These are phyloP conservation scores for Peribatodes rhomboidaria DNA, from an alignment of 2,888 invertebrate species.

Conservation along the genomic window DNA sequence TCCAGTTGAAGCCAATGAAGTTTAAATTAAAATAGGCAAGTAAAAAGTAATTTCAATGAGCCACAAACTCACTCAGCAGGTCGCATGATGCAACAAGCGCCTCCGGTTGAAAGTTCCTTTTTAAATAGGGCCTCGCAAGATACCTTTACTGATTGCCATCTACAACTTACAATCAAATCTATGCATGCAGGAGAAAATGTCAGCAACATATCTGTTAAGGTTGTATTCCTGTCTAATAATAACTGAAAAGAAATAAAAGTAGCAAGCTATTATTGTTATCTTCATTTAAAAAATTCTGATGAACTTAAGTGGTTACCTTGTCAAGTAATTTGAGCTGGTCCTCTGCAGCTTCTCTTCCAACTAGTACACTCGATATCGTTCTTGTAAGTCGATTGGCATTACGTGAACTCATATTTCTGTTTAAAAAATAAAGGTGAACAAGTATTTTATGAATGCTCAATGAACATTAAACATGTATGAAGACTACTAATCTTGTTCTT, in stretches of 20 bases:
- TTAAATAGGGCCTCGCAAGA: constrained; percentile 65
- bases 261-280: not conserved
- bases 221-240: constrained; percentile 56
- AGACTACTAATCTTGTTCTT: too few species aligned
- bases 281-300: not conserved
- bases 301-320: constrained; percentile 21
- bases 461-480: too few species aligned
- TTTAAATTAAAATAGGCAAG: too few species aligned
- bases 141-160: constrained; percentile 59
- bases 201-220: constrained; percentile 59
- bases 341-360: constrained; percentile 49
- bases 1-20: too few species aligned
- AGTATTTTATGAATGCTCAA: too few species aligned
- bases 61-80: constrained; percentile 48
- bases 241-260: constrained; percentile 40
- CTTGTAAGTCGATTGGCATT: constrained; percentile 44
- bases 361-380: constrained; percentile 57
- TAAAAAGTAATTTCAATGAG: not conserved
- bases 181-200: constrained; percentile 60
- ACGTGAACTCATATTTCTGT: constrained; percentile 17
- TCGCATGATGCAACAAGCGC: constrained; percentile 69
- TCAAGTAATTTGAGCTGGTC: constrained; percentile 59
- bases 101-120: constrained; percentile 63
- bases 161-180: constrained; percentile 58
- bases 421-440: not conserved